Conservation (phyloP, 2,888 invertebrate species). For the Quadroppia sp. region DNA sequence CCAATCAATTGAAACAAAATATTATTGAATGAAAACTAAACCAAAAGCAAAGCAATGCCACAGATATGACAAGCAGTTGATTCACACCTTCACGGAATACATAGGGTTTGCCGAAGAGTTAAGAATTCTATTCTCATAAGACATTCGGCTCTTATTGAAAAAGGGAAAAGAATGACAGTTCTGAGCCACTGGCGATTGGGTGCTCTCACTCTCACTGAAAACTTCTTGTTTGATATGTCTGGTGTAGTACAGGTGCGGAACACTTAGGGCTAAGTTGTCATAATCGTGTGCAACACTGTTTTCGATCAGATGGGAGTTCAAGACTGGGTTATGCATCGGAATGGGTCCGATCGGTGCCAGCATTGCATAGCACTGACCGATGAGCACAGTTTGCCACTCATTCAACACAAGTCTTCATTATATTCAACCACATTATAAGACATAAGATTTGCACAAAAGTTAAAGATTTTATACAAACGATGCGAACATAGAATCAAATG, state of each 20-base stretch:
- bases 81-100: constrained; percentile 22
- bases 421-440: background rate
- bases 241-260: constrained; percentile 7
- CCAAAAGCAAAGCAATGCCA: background rate
- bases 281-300: constrained; percentile 5
- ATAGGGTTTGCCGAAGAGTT: background rate
- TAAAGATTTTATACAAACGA: background rate
- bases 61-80: no score
- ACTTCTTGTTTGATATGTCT: constrained; percentile 28
- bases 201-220: constrained; percentile 16
- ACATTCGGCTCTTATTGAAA: constrained; percentile 26
- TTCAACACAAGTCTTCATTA: background rate
- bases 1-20: background rate
- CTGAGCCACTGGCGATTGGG: background rate
- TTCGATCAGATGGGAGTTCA: background rate
- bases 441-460: constrained; percentile 1
- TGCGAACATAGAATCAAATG: background rate
- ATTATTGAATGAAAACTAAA: background rate
- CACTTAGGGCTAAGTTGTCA: background rate
- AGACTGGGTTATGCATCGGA: constrained; percentile 1
- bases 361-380: constrained; percentile 1
- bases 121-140: constrained; percentile 18
- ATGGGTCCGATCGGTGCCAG: constrained; percentile 28
- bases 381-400: background rate
- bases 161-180: constrained; percentile 6